Base-by-base conservation (phyloP, 2,113 vertebrate species). In the Ivindomyrus marchei region DNA sequence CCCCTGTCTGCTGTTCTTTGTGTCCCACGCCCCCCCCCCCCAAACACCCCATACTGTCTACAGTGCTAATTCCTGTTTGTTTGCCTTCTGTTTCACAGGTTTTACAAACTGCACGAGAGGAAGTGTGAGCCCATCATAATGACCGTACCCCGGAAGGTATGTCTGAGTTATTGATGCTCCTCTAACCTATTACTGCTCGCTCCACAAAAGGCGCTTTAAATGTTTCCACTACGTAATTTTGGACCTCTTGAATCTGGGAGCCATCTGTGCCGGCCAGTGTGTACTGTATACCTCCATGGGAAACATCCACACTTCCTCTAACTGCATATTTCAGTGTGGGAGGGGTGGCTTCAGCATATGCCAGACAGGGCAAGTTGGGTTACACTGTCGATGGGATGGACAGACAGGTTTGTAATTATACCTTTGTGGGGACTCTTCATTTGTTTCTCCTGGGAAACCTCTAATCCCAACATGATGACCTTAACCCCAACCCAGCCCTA, bases 31-130 rank as follows among this genome's bases (percentile, higher is more conserved):
- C 50, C 7, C 15, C 11, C 66, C 13, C 70, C 13, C 70, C 4
- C 11, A 2, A 6, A 9, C 31, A 42, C n/a, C 62, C 3, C 31
- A 77, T 36, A 17, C 42, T 39, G 36, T 11, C 74, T 80, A 4
- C 36, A 80, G 7, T 1, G 3, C 17, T 39, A 42, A 36, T 80
- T 80, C 74, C 74, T 42, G 74, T 80, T 36, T 17, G 66, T 74
- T 80, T 42, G 15, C 74, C 74, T 80, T 80, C 74, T n/a, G 5
- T n/a, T 47, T 88, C 89, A 15, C 91, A 99, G 98, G 94, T 99
- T 99, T 96, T 99, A 98, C 96, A 99, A 99, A 95, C 97, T 99
- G n/a, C 98, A 99, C 0, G 98, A 99, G 96, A 96, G 98, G 91
- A 99, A 99, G 88, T 99, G 98, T 89, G 98, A 99, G 89, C 98